These are phyloP conservation scores for Eilema caniola DNA, from an alignment of 2,888 invertebrate genomes.

Conservation along the genomic window DNA sequence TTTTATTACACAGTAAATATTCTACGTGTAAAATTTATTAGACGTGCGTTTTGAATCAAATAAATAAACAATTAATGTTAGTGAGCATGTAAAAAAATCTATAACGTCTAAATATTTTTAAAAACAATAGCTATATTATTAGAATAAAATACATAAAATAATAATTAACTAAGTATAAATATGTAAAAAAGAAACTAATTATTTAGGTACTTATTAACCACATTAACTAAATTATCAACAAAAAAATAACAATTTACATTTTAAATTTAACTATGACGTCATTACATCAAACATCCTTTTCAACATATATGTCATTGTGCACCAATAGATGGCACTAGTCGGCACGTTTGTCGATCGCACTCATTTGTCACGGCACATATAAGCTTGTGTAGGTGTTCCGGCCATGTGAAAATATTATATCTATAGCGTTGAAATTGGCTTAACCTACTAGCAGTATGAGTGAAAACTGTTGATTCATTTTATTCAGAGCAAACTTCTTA, in stretches of 20 bases:
- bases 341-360: conserved; percentile 30
- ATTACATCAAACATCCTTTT: conserved; percentile 5
- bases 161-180: neutral
- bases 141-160: neutral
- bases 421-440: conserved; percentile 10
- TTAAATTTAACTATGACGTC: neutral
- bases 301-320: conserved; percentile 11
- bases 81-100: too few relatives aligned
- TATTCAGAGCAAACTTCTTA: too few relatives aligned
- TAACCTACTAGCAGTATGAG: neutral
- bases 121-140: neutral
- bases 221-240: neutral
- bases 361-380: conserved; percentile 43
- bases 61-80: too few relatives aligned
- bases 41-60: too few relatives aligned
- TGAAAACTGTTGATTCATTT: conserved; percentile 14
- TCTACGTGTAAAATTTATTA: too few relatives aligned
- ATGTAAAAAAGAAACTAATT: neutral
- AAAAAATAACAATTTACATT: neutral
- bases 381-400: conserved; percentile 41
- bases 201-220: neutral
- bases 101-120: neutral
- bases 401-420: conserved; percentile 34
- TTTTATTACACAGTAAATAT: too few relatives aligned
- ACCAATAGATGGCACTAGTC: conserved; percentile 62